These are phyloP conservation scores for Apeira syringaria DNA, from an alignment of 2,888 invertebrate species.

Conservation along the genomic window DNA sequence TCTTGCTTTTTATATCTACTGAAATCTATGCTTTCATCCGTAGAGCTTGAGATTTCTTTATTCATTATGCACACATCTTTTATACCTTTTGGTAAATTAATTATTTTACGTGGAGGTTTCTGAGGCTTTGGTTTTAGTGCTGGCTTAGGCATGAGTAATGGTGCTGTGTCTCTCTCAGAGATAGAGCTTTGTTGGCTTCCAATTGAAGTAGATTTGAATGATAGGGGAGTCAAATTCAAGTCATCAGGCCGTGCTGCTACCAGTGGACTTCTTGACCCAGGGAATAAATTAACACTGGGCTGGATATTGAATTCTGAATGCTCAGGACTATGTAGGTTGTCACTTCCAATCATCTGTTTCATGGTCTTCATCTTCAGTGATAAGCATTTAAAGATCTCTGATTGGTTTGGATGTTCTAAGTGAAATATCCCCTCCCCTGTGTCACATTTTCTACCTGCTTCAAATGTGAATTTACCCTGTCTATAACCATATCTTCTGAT, in stretches of 20 bases:
- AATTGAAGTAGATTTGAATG: constrained; percentile 71
- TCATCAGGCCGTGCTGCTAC: constrained; percentile 85
- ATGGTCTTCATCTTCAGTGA: constrained; percentile 93
- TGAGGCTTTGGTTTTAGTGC: constrained; percentile 84
- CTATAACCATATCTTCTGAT: constrained; percentile 94
- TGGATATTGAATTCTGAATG: constrained; percentile 89
- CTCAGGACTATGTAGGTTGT: constrained; percentile 85
- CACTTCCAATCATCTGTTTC: constrained; percentile 91
- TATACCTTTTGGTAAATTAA: constrained; percentile 65
- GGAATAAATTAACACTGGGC: constrained; percentile 90
- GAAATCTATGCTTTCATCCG: constrained; percentile 72
- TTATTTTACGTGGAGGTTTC: constrained; percentile 85
- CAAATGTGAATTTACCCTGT: constrained; percentile 93
- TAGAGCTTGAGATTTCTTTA: constrained; percentile 64
- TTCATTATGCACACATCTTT: constrained; percentile 55
- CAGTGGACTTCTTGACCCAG: constrained; percentile 91
- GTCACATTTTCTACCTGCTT: constrained; percentile 93
- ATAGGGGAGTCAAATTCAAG: constrained; percentile 69
- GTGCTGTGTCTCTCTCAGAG: constrained; percentile 68
- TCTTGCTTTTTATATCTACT: constrained; percentile 81
- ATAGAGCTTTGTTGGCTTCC: constrained; percentile 66
- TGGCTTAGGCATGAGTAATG: constrained; percentile 80
- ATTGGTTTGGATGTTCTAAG: constrained; percentile 91
- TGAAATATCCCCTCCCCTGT: constrained; percentile 93
- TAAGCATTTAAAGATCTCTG: constrained; percentile 92